Evolutionary conservation across 2,113 vertebrate genomes (phyloP).

Genomic region (Verasper variegatus): DNA sequence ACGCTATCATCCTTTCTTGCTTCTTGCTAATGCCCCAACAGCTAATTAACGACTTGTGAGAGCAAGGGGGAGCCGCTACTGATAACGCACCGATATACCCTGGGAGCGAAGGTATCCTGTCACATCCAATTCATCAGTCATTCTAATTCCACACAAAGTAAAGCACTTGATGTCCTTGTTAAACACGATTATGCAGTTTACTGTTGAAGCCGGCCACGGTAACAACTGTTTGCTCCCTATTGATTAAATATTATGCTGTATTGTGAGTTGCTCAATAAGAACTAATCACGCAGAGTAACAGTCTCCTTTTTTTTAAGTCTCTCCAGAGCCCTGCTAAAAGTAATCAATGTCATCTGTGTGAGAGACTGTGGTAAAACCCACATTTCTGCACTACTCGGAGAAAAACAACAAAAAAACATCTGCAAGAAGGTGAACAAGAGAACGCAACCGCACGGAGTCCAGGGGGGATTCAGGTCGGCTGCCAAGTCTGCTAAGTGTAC

Average conservation of each 20-base stretch:
- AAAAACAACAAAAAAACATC: constrained; percentile 5
- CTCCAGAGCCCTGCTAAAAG: constrained; percentile 31
- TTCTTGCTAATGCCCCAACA: constrained; percentile 33
- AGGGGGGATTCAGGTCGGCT: constrained; percentile 48
- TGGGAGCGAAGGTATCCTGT: constrained; percentile 19
- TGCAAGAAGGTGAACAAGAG: constrained; percentile 49
- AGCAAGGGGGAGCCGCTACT: constrained; percentile 48
- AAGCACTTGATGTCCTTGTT: constrained; percentile 10
- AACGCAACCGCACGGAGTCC: constrained; percentile 43
- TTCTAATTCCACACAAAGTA: constrained; percentile 5
- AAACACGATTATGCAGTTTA: constrained; percentile 13
- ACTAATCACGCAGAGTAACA: constrained; percentile 28
- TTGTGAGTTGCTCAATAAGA: constrained; percentile 36
- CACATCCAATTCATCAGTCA: constrained; percentile 29
- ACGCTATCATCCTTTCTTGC: constrained; percentile 42
- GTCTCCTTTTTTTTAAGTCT: neutral
- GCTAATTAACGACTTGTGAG: constrained; percentile 48
- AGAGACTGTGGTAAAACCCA: constrained; percentile 18
- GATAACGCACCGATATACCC: constrained; percentile 47
- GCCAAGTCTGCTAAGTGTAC: constrained; percentile 66
- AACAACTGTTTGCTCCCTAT: constrained; percentile 6
- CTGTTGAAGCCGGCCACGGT: constrained; percentile 2
- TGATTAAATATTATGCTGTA: constrained; percentile 15
- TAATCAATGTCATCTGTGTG: constrained; percentile 32
- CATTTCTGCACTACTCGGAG: constrained; percentile 12